A percentile compares a stretch with the other conserved stretches of the same genome.
Conservation (phyloP, 2,888 invertebrate species). For the Gari tellinella region DNA sequence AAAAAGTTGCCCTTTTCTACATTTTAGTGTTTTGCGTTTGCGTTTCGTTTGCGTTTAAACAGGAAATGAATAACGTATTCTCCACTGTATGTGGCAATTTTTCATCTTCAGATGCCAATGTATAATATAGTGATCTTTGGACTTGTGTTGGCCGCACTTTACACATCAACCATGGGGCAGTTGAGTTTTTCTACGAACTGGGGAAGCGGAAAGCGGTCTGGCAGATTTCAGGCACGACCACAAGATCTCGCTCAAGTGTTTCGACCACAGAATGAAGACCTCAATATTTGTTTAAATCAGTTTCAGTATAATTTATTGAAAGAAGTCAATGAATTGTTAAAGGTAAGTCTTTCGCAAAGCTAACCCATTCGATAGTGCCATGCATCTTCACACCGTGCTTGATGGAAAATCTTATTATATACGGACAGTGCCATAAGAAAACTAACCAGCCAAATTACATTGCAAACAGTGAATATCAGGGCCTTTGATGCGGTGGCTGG, state of each 20-base stretch:
- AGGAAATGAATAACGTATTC: too few relatives aligned
- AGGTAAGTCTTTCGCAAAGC: constrained; percentile 5
- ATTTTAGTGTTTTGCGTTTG: too few relatives aligned
- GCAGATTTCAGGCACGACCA: neutral
- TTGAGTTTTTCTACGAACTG: constrained; percentile 66
- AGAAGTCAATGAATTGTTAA: constrained; percentile 2
- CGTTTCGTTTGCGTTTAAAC: too few relatives aligned
- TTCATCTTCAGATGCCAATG: constrained; percentile 1
- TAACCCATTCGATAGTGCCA: too few relatives aligned
- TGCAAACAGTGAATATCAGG: too few relatives aligned
- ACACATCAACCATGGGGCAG: constrained; percentile 20
- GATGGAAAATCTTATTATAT: too few relatives aligned
- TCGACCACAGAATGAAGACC: neutral
- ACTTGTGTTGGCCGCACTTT: constrained; percentile 7
- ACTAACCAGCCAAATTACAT: too few relatives aligned
- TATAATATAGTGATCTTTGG: neutral
- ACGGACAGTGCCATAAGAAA: too few relatives aligned
- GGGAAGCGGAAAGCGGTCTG: constrained; percentile 62
- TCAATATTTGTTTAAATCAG: neutral
- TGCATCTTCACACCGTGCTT: too few relatives aligned
- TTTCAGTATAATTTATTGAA: neutral
- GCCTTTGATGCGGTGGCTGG: too few relatives aligned
- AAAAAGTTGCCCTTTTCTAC: too few relatives aligned
- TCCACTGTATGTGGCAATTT: too few relatives aligned
- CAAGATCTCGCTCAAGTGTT: neutral